Percentiles rank a stretch among this genome's conserved stretches.
phyloP scores from a whole-genome alignment of 2,888 invertebrate species.

The Leucoma salicis region DNA sequence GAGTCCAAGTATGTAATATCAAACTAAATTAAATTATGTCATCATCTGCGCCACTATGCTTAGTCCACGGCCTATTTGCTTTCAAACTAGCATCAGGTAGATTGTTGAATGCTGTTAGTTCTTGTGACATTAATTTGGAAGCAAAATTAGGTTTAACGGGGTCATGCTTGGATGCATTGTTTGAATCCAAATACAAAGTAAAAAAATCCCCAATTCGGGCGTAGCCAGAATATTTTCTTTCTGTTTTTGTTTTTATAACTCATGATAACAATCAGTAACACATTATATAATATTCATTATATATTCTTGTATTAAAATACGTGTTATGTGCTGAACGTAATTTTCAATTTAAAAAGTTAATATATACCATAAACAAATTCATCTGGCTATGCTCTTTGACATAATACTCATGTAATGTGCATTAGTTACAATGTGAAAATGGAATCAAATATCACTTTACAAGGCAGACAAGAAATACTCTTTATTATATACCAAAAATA shows the following conservation, averaged over 20 bases:
- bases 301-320: no score
- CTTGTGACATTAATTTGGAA: conserved; percentile 27
- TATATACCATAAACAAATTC: background rate
- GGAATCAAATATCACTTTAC: conserved; percentile 25
- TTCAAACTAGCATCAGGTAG: conserved; percentile 25
- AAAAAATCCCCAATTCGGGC: conserved; percentile 5
- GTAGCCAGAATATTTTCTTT: conserved; percentile 5
- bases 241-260: background rate
- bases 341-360: background rate
- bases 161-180: conserved; percentile 26
- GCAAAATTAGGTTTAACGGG: conserved; percentile 12
- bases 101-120: conserved; percentile 6
- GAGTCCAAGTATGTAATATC: conserved; percentile 1
- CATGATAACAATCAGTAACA: background rate
- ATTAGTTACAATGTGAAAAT: conserved; percentile 42
- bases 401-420: conserved; percentile 23
- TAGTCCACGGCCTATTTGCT: conserved; percentile 12
- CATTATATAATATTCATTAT: no score
- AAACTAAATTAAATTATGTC: conserved; percentile 11
- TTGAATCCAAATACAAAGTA: conserved; percentile 18
- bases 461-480: background rate
- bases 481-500: no score
- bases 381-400: conserved; percentile 22
- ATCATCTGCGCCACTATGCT: conserved; percentile 8
- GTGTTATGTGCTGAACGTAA: no score